A percentile compares a stretch with the other conserved stretches of the same genome.
These are phyloP conservation scores for Synanceia verrucosa DNA, from an alignment of 2,797 vertebrate species.

Conservation along the genomic window DNA sequence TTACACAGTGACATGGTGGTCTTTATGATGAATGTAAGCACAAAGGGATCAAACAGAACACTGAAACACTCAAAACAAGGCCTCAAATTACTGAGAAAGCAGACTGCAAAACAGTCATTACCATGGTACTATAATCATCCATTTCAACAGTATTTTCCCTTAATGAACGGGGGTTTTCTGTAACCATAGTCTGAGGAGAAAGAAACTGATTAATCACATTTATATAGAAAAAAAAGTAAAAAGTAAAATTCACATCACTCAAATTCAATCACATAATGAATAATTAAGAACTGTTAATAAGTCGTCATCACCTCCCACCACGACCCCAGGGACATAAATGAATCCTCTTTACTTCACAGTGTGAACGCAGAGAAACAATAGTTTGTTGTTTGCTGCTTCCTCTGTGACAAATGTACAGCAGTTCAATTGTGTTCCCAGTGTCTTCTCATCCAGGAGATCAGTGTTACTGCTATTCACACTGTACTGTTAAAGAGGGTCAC, in stretches of 20 bases:
- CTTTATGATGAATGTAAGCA: background rate
- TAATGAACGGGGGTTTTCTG: background rate
- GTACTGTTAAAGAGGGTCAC: constrained; percentile 27
- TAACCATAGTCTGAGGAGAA: background rate
- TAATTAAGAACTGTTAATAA: background rate
- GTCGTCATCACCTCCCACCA: background rate
- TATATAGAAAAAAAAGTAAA: no score
- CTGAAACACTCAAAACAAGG: constrained; percentile 31
- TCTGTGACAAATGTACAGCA: constrained; percentile 45
- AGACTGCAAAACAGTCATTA: constrained; percentile 50
- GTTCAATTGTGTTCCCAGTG: constrained; percentile 49
- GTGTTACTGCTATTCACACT: constrained; percentile 40
- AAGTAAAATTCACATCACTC: background rate
- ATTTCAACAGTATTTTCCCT: constrained; percentile 1
- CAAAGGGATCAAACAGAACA: constrained; percentile 6
- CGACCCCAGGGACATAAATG: constrained; percentile 17
- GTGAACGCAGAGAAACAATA: constrained; percentile 51
- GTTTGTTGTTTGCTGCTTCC: constrained; percentile 54
- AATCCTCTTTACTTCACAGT: constrained; percentile 38
- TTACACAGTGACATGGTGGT: background rate
- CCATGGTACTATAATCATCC: constrained; percentile 24
- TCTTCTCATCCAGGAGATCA: constrained; percentile 51
- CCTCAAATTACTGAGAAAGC: constrained; percentile 27
- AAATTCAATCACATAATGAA: background rate
- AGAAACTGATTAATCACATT: background rate